Base-by-base conservation (phyloP, 2,113 vertebrate genomes). In the Abramis brama region DNA sequence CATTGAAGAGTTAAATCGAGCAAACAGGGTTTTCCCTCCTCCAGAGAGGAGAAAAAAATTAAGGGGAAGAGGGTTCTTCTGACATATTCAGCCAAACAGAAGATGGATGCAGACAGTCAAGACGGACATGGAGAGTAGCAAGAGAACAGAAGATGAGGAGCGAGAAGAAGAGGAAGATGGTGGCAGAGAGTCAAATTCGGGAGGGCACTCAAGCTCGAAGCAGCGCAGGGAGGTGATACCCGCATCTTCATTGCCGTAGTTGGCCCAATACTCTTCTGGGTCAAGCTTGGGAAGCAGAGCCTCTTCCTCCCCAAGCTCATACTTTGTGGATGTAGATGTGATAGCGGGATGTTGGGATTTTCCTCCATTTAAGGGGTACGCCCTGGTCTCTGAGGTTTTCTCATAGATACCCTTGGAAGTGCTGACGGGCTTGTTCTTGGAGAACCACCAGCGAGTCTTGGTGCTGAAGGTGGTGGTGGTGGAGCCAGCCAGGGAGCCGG, bases 381-480 rank as follows among this genome's bases (percentile, higher is more conserved):
- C 96, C 77, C 96, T 97, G 2, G 94, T 96, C 90, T 96, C 95
- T 0, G 94, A 94, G n/a, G 90, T 86, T 85, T 96, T 96, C 85
- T 95, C 94, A 11, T 94, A 94, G 85, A 96, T 73, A 55, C 96
- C 96, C 88, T 96, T 96, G 4, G 96, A 95, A 83, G 95, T 95
- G 2, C 97, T 96, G 91, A 96, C 95, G 9, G 97, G 96, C 94
- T 96, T 96, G 88, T 96, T 95, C 75, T 96, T 97, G 85, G 95
- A 94, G 91, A 95, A 95, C 95, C 95, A 96, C 95, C 95, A 96
- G 89, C 95, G 94, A 86, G 95, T 96, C 89, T 95, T 96, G 90
- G 95, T 96, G 92, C 95, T 96, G 94, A 96, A 96, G 88, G 95
- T 95, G 89, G 95, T 95, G 86, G 95, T 96, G 89, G 95, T 95